Evolutionary conservation across 2,113 vertebrate species (phyloP).

Genomic region (Microtus oregoni): DNA sequence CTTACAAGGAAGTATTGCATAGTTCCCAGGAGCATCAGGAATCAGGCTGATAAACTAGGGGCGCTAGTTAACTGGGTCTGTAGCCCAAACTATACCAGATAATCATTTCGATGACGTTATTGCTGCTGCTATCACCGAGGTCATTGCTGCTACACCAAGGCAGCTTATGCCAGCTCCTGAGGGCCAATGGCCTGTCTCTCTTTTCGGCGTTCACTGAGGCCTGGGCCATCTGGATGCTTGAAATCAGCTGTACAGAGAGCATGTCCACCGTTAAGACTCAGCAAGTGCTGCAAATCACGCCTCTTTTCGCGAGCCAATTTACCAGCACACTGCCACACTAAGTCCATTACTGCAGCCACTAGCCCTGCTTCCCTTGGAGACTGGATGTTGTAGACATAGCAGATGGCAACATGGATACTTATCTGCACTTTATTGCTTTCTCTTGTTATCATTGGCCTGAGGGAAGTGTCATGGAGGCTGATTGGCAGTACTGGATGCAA

Average conservation of each 20-base stretch:
- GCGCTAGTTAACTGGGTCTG: conserved; percentile 14
- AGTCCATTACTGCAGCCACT: not conserved
- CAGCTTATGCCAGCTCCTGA: not conserved
- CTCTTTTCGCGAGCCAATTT: conserved; percentile 10
- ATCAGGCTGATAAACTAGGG: conserved; percentile 22
- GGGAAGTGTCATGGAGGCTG: not conserved
- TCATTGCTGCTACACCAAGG: not conserved
- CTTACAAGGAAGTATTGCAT: conserved; percentile 13
- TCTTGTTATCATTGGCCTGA: not conserved
- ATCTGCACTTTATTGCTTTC: not conserved
- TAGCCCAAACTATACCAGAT: not conserved
- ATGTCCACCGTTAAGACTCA: not conserved
- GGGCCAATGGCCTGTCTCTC: not conserved
- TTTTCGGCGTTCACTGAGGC: not conserved
- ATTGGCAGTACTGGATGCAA: not conserved
- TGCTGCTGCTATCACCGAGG: not conserved
- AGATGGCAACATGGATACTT: conserved; percentile 5
- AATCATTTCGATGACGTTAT: conserved; percentile 5
- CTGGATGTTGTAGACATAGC: not conserved
- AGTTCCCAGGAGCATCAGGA: conserved; percentile 30
- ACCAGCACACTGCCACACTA: not conserved
- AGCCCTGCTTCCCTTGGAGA: conserved; percentile 16
- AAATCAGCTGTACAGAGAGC: conserved; percentile 1
- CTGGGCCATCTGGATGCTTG: conserved; percentile 37
- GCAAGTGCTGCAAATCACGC: not conserved